These are phyloP conservation scores for Taphrorychus bicolor DNA, from an alignment of 2,888 invertebrate genomes.

Conservation along the genomic window DNA sequence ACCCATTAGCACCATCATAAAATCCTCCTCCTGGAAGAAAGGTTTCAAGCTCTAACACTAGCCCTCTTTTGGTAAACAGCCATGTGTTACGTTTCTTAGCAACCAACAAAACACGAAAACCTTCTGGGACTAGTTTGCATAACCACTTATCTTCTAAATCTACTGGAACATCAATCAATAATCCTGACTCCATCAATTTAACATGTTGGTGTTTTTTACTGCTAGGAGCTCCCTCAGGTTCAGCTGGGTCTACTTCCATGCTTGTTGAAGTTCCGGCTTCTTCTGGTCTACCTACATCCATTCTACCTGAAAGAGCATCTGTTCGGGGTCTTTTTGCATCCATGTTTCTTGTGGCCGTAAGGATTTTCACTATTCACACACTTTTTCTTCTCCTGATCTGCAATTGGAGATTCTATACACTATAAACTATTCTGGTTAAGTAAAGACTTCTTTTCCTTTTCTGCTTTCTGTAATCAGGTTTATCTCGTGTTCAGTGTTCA, in stretches of 20 bases:
- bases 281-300: no score
- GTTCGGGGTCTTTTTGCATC: no score
- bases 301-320: no score
- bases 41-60: conserved; percentile 63
- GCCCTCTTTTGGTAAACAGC: conserved; percentile 41
- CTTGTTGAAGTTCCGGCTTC: no score
- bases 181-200: conserved; percentile 87
- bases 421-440: no score
- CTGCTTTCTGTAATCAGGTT: conserved; percentile 65
- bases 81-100: conserved; percentile 62
- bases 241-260: no score
- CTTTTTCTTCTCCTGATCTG: no score
- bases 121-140: conserved; percentile 82
- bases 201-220: no score
- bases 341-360: no score
- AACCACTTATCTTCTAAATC: conserved; percentile 77
- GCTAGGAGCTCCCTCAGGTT: no score
- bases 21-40: conserved; percentile 75
- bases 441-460: conserved; percentile 61
- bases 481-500: conserved; percentile 65
- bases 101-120: conserved; percentile 81
- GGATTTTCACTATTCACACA: no score
- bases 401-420: no score
- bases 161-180: conserved; percentile 86
- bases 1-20: conserved; percentile 55